A percentile compares a stretch with the other conserved stretches of the same genome.
phyloP scores from a whole-genome alignment of 1,140 invertebrate species.

The Drosophila trapezifrons region DNA sequence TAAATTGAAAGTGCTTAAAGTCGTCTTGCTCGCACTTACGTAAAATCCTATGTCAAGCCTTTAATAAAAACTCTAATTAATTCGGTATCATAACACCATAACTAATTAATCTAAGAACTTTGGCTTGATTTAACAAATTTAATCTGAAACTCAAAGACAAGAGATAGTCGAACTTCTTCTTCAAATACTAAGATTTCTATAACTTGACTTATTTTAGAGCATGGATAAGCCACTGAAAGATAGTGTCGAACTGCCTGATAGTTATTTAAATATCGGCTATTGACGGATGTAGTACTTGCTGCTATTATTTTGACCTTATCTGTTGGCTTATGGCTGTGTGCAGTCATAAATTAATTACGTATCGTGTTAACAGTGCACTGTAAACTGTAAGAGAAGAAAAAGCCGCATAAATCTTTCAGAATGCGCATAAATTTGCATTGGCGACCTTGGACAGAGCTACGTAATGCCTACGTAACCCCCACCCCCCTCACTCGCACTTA shows the following conservation, averaged over 20 bases:
- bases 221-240: no score
- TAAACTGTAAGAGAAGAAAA: slow-evolving; percentile 31
- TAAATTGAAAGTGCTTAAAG: no score
- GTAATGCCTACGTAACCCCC: slow-evolving; percentile 8
- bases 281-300: neutral
- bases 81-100: no score
- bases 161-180: no score
- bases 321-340: slow-evolving; percentile 7
- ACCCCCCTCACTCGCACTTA: neutral
- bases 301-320: slow-evolving; percentile 20
- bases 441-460: slow-evolving; percentile 55
- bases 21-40: no score
- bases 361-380: slow-evolving; percentile 72
- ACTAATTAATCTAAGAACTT: no score
- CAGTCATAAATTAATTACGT: slow-evolving; percentile 71
- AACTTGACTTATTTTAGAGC: no score
- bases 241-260: neutral
- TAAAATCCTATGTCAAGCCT: no score
- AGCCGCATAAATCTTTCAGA: slow-evolving; percentile 69
- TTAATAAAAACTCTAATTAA: no score
- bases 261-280: neutral
- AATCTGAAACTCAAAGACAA: no score
- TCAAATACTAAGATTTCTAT: no score
- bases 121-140: no score
- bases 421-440: slow-evolving; percentile 77